Conservation (phyloP, 2,888 invertebrate species). For the Schizotus pectinicornis region DNA sequence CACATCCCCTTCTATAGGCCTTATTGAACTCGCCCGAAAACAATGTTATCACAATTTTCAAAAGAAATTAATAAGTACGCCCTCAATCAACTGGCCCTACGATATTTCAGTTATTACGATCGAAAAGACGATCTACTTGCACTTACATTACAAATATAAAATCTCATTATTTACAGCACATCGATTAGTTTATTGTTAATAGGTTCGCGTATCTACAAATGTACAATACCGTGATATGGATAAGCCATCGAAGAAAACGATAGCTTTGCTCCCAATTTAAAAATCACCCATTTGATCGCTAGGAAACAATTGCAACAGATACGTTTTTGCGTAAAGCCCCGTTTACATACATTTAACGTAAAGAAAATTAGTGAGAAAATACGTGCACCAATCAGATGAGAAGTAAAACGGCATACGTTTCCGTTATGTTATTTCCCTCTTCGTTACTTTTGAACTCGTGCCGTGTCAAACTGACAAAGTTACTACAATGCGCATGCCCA, state of each 20-base stretch:
- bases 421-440: too few relatives aligned
- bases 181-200: not conserved
- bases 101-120: slow-evolving; percentile 12
- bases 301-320: too few relatives aligned
- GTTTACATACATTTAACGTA: too few relatives aligned
- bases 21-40: not conserved
- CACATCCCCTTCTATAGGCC: slow-evolving; percentile 10
- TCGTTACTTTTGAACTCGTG: too few relatives aligned
- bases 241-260: slow-evolving; percentile 6
- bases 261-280: slow-evolving; percentile 10
- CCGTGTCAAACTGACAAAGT: too few relatives aligned
- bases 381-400: too few relatives aligned
- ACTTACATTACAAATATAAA: slow-evolving; percentile 12
- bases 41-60: slow-evolving; percentile 2
- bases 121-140: slow-evolving; percentile 1
- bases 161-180: slow-evolving; percentile 6
- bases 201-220: slow-evolving; percentile 4
- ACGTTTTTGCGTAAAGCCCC: too few relatives aligned
- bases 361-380: too few relatives aligned
- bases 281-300: not conserved
- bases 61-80: not conserved
- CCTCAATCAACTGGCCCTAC: not conserved
- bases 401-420: too few relatives aligned
- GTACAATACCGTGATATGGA: slow-evolving; percentile 9
- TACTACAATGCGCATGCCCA: too few relatives aligned